Conservation (phyloP, 2,797 vertebrate species). For the Cyclopterus lumpus region DNA sequence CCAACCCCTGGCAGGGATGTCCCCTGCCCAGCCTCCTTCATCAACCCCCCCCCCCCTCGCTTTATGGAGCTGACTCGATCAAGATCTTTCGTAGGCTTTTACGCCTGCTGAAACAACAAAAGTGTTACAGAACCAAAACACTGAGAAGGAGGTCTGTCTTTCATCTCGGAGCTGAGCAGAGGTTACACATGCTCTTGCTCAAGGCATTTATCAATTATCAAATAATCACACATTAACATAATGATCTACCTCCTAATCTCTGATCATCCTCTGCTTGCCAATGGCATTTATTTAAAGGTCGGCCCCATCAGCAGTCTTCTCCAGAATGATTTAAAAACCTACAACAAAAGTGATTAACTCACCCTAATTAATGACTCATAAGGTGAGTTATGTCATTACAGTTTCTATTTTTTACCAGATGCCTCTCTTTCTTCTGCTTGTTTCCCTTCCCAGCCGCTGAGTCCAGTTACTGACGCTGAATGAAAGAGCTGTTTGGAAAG, state of each 20-base stretch:
- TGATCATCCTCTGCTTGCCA: neutral
- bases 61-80: conserved; percentile 56
- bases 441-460: conserved; percentile 31
- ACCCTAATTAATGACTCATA: conserved; percentile 15
- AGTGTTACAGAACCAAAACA: conserved; percentile 69
- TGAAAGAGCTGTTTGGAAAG: conserved; percentile 66
- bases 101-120: conserved; percentile 77
- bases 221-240: conserved; percentile 45
- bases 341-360: neutral
- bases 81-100: conserved; percentile 66
- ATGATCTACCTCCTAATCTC: conserved; percentile 39
- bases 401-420: conserved; percentile 34
- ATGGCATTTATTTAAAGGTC: neutral
- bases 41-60: conserved; percentile 14
- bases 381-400: conserved; percentile 18
- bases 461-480: conserved; percentile 45
- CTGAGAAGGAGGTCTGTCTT: conserved; percentile 66
- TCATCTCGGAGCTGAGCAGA: conserved; percentile 63
- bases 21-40: conserved; percentile 37
- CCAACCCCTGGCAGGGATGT: conserved; percentile 72
- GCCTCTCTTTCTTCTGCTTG: conserved; percentile 6
- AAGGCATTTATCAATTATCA: conserved; percentile 49
- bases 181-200: conserved; percentile 64
- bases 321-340: neutral
- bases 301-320: neutral